phyloP scores from a whole-genome alignment of 2,113 vertebrate genomes.

The Myodes glareolus region DNA sequence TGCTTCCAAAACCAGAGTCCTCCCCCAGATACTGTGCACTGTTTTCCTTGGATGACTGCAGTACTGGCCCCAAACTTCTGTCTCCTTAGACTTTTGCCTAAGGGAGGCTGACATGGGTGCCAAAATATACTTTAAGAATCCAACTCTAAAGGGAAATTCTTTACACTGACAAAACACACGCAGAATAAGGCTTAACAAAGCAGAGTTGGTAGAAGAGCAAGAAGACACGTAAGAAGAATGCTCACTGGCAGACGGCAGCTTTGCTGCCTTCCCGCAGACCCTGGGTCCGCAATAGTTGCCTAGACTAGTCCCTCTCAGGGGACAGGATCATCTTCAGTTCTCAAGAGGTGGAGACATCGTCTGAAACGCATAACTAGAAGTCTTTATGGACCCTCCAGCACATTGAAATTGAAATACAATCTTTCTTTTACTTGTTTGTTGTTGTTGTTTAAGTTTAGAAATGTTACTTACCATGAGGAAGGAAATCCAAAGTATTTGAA shows the following conservation, averaged over 20 bases:
- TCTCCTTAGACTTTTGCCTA: not conserved
- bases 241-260: not conserved
- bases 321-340: not conserved
- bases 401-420: not conserved
- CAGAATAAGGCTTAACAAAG: not conserved
- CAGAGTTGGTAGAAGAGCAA: too few relatives aligned
- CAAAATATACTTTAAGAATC: not conserved
- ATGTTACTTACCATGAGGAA: not conserved
- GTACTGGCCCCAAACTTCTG: not conserved
- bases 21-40: not conserved
- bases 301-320: not conserved
- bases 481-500: not conserved
- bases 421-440: not conserved
- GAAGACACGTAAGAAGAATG: not conserved
- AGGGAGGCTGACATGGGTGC: not conserved
- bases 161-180: not conserved
- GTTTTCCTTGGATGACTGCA: constrained; percentile 40
- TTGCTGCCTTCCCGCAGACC: not conserved
- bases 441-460: not conserved
- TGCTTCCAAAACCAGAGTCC: not conserved
- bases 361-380: not conserved
- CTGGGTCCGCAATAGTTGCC: too few relatives aligned
- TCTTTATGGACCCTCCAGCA: not conserved
- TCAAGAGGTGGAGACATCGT: not conserved
- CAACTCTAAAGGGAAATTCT: not conserved